Conservation (phyloP, 2,113 vertebrate species). For the Chloroceryle aenea region DNA sequence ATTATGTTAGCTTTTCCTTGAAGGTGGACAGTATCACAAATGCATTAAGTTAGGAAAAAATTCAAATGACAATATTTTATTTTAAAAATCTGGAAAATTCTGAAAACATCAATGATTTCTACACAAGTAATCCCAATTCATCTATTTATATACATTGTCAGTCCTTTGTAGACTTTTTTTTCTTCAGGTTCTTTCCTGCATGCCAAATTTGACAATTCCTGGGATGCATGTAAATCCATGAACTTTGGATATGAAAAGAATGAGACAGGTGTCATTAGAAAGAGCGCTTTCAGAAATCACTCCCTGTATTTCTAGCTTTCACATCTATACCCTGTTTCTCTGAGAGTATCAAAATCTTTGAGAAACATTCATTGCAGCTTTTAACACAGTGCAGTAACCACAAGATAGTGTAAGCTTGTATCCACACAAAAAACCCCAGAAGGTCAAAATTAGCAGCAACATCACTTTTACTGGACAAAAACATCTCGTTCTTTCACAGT, state of each 20-base stretch:
- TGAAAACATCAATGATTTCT: background rate
- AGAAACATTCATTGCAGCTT: background rate
- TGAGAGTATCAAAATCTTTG: background rate
- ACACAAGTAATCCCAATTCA: background rate
- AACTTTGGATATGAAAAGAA: background rate
- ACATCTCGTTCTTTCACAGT: background rate
- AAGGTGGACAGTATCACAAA: background rate
- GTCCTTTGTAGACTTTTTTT: background rate
- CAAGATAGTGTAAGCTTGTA: background rate
- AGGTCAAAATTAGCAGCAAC: background rate
- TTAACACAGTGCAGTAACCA: background rate
- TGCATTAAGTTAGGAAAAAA: background rate
- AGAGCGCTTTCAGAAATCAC: background rate
- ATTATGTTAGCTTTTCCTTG: slow-evolving; percentile 3
- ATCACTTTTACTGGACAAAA: background rate
- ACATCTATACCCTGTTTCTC: background rate
- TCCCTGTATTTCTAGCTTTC: background rate
- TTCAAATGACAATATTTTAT: background rate
- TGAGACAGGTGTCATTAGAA: background rate
- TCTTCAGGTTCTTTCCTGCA: background rate
- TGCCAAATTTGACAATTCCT: background rate
- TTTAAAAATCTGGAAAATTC: background rate
- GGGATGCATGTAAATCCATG: background rate
- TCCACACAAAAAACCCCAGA: background rate
- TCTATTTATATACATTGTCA: background rate